Percentiles rank a stretch among this genome's conserved stretches.
Conservation (phyloP, 2,797 vertebrate species). For the Aselliscus stoliczkanus region DNA sequence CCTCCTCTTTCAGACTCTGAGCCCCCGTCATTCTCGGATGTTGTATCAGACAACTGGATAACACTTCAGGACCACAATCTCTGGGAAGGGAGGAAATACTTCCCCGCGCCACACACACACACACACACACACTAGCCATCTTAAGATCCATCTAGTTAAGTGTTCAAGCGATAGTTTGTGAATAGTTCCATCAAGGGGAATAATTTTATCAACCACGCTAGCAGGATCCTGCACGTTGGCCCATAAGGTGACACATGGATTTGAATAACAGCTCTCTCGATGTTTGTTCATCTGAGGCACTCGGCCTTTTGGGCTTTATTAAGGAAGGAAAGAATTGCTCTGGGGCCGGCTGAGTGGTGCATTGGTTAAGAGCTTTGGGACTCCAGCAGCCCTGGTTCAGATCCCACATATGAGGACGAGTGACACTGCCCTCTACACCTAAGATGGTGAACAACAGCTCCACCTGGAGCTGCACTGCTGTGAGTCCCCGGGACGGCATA, state of each 20-base stretch:
- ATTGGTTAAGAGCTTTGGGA: too few relatives aligned
- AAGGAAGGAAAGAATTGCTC: neutral
- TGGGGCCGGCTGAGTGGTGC: too few relatives aligned
- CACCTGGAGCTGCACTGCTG: too few relatives aligned
- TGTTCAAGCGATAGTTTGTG: neutral
- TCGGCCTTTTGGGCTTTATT: neutral
- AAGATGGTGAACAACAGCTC: too few relatives aligned
- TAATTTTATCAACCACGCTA: neutral
- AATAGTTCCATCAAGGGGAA: neutral
- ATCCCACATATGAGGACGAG: too few relatives aligned
- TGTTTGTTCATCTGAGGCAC: neutral
- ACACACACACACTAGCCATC: neutral
- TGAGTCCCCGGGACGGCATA: too few relatives aligned
- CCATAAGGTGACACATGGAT: neutral
- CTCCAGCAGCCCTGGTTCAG: too few relatives aligned
- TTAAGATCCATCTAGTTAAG: neutral
- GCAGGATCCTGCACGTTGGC: neutral
- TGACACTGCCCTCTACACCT: too few relatives aligned
- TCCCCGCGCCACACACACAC: rapidly evolving
- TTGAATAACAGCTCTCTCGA: neutral
- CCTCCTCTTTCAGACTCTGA: neutral
- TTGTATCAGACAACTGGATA: neutral
- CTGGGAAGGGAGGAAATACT: neutral
- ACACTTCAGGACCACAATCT: neutral
- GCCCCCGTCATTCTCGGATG: neutral